Conservation (phyloP, 1,140 invertebrate genomes). For the Araneus ventricosus region DNA sequence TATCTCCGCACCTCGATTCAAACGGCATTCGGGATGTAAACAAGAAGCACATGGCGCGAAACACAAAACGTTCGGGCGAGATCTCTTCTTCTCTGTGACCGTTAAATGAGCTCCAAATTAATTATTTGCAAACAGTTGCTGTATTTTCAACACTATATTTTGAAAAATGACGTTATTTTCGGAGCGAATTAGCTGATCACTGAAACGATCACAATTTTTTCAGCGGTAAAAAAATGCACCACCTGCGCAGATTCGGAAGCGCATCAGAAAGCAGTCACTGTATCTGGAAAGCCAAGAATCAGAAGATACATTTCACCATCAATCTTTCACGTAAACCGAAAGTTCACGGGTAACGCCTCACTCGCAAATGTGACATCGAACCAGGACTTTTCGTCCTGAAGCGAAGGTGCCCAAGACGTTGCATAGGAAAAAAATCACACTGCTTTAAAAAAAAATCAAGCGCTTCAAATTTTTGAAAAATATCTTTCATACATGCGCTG, state of each 20-base stretch:
- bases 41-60: slow-evolving; percentile 38
- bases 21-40: slow-evolving; percentile 24
- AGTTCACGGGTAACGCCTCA: slow-evolving; percentile 3
- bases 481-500: slow-evolving; percentile 4
- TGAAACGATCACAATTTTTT: neutral
- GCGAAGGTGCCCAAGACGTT: neutral
- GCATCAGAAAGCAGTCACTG: neutral
- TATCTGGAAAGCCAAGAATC: neutral
- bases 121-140: neutral
- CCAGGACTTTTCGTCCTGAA: neutral
- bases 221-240: neutral
- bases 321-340: slow-evolving; percentile 10
- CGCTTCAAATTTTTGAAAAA: slow-evolving; percentile 50
- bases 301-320: neutral
- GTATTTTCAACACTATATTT: neutral
- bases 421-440: neutral
- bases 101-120: neutral
- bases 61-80: neutral
- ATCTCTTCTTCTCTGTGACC: neutral
- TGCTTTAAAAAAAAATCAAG: slow-evolving; percentile 1
- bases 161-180: neutral
- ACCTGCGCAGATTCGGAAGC: neutral
- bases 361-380: slow-evolving; percentile 12
- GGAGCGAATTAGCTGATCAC: neutral
- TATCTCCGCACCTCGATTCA: neutral